Base-by-base conservation (phyloP, 2,888 invertebrate genomes). In the Theretra japonica region DNA sequence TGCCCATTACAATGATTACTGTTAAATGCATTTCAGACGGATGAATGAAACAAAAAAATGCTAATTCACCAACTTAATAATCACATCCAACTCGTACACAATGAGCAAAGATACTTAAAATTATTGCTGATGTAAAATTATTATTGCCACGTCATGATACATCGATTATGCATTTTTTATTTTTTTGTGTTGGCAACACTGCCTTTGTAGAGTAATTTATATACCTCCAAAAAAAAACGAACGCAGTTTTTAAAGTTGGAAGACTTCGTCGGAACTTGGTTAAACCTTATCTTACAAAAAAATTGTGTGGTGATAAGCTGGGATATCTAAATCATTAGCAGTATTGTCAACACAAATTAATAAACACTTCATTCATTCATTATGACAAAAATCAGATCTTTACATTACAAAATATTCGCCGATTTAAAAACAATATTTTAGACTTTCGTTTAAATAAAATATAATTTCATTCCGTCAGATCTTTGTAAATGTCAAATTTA, bases 11-110 rank as follows among this genome's bases (percentile, higher is more conserved):
- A 65, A 23, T 65, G 33, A 62, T 41, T 58, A 25, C 4, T 65
- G 48, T 65, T 65, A 65, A 65, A 65, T 65, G 65, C 65, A 62
- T 62, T 30, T 60, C 60, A 62, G 62, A 41, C 62, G 21, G 33
- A 21, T 30, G 21, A 21, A 41, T 41, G 41, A 62, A 33, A 21
- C n/a, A 15, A 58, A 48, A 62, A 65, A 65, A 65, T 65, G 62
- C 41, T 0, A 48, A 48, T 21, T 48, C 41, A 41, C 41, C 65
- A 48, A 48, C 23, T 11, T 48, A 60, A 60, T 7, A 23, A 65
- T 17, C 25, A 58, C 58, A 65, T 33, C 21, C 48, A 48, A 65
- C 65, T 41, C 48, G 23, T 11, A n/a, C 4, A 19, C 21, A 41
- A 62, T 62, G 62, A 62, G 41, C 65, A 48, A 48, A 30, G 19